A percentile compares a stretch with the other conserved stretches of the same genome.
Evolutionary conservation across 2,888 invertebrate genomes (phyloP).

Genomic region (Shargacucullia verbasci): DNA sequence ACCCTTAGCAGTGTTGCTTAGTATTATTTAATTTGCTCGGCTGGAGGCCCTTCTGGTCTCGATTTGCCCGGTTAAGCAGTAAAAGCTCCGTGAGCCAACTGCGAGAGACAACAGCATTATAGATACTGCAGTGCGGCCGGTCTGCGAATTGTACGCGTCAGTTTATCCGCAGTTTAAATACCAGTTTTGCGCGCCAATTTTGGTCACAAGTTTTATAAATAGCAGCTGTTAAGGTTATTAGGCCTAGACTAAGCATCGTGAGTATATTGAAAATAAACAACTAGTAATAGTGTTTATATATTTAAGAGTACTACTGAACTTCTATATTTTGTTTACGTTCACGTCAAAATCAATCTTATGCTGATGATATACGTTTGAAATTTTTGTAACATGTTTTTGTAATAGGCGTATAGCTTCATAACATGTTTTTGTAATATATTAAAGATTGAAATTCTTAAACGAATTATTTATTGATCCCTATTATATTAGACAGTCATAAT

Average conservation of each 20-base stretch:
- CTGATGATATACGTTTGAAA: constrained; percentile 14
- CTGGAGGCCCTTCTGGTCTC: too few relatives aligned
- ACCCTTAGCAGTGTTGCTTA: too few relatives aligned
- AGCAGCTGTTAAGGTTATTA: constrained; percentile 10
- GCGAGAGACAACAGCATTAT: too few relatives aligned
- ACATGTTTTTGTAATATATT: constrained; percentile 23
- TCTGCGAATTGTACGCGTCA: too few relatives aligned
- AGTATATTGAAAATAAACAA: constrained; percentile 8
- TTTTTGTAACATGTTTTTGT: constrained; percentile 13
- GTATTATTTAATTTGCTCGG: too few relatives aligned
- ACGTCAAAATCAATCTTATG: constrained; percentile 19
- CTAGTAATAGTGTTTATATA: constrained; percentile 18
- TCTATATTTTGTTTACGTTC: constrained; percentile 23
- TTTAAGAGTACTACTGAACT: constrained; percentile 18
- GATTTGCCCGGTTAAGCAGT: too few relatives aligned
- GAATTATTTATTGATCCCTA: constrained; percentile 33
- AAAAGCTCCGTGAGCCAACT: too few relatives aligned
- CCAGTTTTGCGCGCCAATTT: constrained; percentile 5
- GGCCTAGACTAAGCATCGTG: background rate
- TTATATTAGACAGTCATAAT: constrained; percentile 4
- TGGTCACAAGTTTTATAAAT: constrained; percentile 19
- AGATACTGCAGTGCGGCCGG: too few relatives aligned
- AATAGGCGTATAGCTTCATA: constrained; percentile 14
- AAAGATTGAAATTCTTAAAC: background rate
- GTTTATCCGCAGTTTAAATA: too few relatives aligned